Percentiles rank a stretch among this genome's conserved stretches.
phyloP scores from a whole-genome alignment of 1,140 invertebrate genomes.

The Macrostomum lignano region DNA sequence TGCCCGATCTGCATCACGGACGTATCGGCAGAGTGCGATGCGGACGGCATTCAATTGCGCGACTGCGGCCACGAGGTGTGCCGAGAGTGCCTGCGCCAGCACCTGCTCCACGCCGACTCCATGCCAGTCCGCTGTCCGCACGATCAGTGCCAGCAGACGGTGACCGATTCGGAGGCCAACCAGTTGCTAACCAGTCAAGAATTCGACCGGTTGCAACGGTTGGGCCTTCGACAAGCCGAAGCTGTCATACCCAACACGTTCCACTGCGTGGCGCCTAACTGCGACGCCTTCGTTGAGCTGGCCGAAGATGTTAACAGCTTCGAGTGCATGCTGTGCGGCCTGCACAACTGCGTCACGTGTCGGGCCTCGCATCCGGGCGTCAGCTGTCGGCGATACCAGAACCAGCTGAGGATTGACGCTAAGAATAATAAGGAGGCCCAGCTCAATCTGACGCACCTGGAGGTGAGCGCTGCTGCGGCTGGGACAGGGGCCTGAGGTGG shows the following conservation, averaged over 20 bases:
- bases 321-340: constrained; percentile 49
- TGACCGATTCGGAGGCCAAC: too few species aligned
- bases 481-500: too few species aligned
- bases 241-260: constrained; percentile 51
- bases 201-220: constrained; percentile 48
- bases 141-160: too few species aligned
- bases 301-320: constrained; percentile 52
- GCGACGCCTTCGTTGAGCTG: constrained; percentile 58
- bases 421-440: constrained; percentile 37
- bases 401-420: constrained; percentile 37
- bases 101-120: too few species aligned
- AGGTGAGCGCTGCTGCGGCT: too few species aligned
- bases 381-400: constrained; percentile 56
- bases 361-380: constrained; percentile 53
- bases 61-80: too few species aligned
- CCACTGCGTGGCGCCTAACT: constrained; percentile 64
- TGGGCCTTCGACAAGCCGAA: constrained; percentile 51
- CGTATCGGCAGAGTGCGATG: too few species aligned
- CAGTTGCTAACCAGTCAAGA: constrained; percentile 40
- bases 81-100: too few species aligned
- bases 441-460: too few species aligned
- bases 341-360: constrained; percentile 56
- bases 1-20: too few species aligned
- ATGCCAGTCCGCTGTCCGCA: too few species aligned
- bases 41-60: too few species aligned